Percentiles rank a stretch among this genome's conserved stretches.
These are phyloP conservation scores for Nibea albiflora DNA, from an alignment of 2,113 vertebrate genomes.

Conservation along the genomic window DNA sequence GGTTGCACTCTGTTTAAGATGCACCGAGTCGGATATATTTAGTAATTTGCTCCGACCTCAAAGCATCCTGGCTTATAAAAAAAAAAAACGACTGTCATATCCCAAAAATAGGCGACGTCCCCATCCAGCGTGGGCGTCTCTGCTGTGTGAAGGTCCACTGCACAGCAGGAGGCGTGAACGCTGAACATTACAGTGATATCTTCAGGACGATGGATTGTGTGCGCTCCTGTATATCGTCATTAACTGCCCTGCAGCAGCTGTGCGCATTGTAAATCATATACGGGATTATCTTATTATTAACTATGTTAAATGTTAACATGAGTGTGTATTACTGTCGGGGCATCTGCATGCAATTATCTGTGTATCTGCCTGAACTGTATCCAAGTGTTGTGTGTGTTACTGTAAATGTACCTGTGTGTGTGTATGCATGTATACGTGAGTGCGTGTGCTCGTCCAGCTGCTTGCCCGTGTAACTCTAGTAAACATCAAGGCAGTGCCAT, in stretches of 20 bases:
- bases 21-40: conserved; percentile 58
- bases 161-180: conserved; percentile 7
- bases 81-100: conserved; percentile 42
- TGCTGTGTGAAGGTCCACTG: neutral
- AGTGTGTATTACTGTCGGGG: neutral
- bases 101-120: conserved; percentile 53
- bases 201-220: conserved; percentile 4
- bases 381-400: conserved; percentile 8
- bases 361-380: conserved; percentile 2
- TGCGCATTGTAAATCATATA: too few species aligned
- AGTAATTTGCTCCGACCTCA: conserved; percentile 54
- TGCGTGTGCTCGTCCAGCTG: conserved; percentile 65
- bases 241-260: too few species aligned
- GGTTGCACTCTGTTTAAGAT: conserved; percentile 29
- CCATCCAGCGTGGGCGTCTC: conserved; percentile 28
- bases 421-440: neutral
- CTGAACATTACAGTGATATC: neutral
- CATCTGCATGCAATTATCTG: neutral
- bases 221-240: too few species aligned
- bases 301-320: too few species aligned
- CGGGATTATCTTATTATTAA: neutral
- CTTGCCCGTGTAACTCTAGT: conserved; percentile 83
- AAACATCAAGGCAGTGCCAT: conserved; percentile 89
- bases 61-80: conserved; percentile 50
- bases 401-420: conserved; percentile 28